Evolutionary conservation across 30 jellyfish, hydroid and myxozoan genomes (phyloP).

Genomic region (Mastigias papua): DNA sequence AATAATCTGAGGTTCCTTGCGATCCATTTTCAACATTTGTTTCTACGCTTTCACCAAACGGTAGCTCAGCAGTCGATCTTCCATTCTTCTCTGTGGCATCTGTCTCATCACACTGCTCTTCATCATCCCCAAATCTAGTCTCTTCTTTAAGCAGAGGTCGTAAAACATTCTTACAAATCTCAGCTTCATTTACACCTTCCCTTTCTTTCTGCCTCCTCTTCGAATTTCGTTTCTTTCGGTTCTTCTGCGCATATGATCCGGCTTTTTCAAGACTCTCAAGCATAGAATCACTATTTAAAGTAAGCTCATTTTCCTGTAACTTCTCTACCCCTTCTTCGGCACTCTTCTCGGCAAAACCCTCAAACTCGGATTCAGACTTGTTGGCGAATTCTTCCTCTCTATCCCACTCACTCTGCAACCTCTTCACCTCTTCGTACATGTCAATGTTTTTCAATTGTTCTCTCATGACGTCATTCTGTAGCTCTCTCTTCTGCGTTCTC

Average conservation of each 20-base stretch:
- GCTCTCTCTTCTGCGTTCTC: conserved; percentile 70
- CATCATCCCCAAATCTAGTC: background rate
- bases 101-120: background rate
- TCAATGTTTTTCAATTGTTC: conserved; percentile 67
- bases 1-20: too few relatives aligned
- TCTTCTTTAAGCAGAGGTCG: background rate
- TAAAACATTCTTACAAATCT: background rate
- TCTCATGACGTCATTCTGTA: conserved; percentile 61
- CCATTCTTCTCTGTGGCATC: background rate
- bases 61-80: background rate
- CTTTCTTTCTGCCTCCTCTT: background rate
- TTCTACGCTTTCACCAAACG: too few relatives aligned
- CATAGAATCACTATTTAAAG: background rate
- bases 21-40: too few relatives aligned
- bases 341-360: background rate
- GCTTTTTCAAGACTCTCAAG: conserved; percentile 22
- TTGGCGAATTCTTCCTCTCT: conserved; percentile 2
- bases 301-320: background rate
- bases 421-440: conserved; percentile 48
- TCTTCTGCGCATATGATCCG: conserved; percentile 49
- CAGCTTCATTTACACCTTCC: background rate
- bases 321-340: background rate
- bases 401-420: conserved; percentile 5
- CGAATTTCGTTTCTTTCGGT: background rate
- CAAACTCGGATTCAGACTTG: background rate